Evolutionary conservation across 2,888 invertebrate genomes (phyloP).

Genomic region (Gerris lacustris): DNA sequence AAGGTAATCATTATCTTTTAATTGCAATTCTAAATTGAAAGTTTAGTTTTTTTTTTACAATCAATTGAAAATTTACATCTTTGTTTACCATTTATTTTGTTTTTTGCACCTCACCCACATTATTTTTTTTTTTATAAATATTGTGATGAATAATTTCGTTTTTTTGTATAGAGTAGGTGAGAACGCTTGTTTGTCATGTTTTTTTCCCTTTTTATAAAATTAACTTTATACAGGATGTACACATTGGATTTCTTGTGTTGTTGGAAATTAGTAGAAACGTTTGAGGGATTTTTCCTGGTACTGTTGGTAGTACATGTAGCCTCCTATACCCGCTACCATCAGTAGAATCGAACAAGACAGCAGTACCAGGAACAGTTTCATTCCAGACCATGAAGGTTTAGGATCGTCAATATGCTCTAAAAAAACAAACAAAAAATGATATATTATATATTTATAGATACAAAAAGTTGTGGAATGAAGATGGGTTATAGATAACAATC

Average conservation of each 20-base stretch:
- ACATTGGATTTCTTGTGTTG: not conserved
- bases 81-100: too few relatives aligned
- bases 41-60: too few relatives aligned
- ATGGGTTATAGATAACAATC: constrained; percentile 3
- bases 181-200: too few relatives aligned
- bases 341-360: constrained; percentile 70
- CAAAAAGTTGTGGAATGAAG: constrained; percentile 11
- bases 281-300: constrained; percentile 79
- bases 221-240: too few relatives aligned
- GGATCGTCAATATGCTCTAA: constrained; percentile 75
- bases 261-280: constrained; percentile 53
- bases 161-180: too few relatives aligned
- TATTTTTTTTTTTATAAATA: too few relatives aligned
- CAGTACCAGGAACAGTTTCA: constrained; percentile 81
- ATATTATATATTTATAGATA: constrained; percentile 16
- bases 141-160: too few relatives aligned
- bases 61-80: too few relatives aligned
- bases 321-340: constrained; percentile 71
- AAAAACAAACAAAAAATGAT: constrained; percentile 25
- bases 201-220: too few relatives aligned
- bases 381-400: constrained; percentile 76
- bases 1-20: too few relatives aligned
- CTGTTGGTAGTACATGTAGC: constrained; percentile 87
- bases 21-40: too few relatives aligned
- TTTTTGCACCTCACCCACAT: too few relatives aligned